Evolutionary conservation across 2,113 vertebrate species (phyloP), one percentile per base, ranked within the genome.

Genomic region (Pycnonotus jocosus): DNA sequence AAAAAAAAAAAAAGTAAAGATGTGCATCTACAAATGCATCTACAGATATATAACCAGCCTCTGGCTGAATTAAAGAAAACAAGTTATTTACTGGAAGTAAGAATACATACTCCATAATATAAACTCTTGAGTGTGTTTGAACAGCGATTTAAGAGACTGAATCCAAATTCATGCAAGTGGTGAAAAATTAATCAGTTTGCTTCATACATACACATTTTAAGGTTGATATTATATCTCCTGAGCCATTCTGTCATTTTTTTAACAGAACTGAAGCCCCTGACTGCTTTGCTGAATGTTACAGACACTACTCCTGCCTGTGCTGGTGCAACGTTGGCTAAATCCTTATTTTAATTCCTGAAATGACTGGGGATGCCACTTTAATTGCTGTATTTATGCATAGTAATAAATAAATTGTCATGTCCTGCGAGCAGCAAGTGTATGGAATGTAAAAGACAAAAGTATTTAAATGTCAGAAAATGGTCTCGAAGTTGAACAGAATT

Each of bases 401-500:
- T 8, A 54, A 10, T 65, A 44, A 64, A 35, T 70, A 48, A 9
- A 50, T 38, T 73, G 14, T 65, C 40, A 12, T 6, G 11, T 48
- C 44, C 21, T 68, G 15, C 30, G 48, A 62, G 45, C 13, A 74
- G 15, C 12, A 72, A 82, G 25, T 56, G 30, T 33, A 30, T 37
- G 24, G 35, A 45, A 78, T 19, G 37, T 44, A 27, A 78, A 42
- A 45, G 19, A 51, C 65, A 87, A 48, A 8, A 9, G 7, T 53
- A 90, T 57, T 93, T 50, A 92, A 95, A 92, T 95, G 91, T 79
- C 94, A 95, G 64, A 30, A 88, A 85, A 70, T 73, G 28, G 79
- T 96, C 92, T 56, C 1, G 0, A 95, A 86, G 70, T 76, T 66
- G 83, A 92, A 85, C 35, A 56, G 19, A 88, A 62, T 78, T 92